Evolutionary conservation across 2,113 vertebrate species (phyloP).

Genomic region (Manacus vitellinus): DNA sequence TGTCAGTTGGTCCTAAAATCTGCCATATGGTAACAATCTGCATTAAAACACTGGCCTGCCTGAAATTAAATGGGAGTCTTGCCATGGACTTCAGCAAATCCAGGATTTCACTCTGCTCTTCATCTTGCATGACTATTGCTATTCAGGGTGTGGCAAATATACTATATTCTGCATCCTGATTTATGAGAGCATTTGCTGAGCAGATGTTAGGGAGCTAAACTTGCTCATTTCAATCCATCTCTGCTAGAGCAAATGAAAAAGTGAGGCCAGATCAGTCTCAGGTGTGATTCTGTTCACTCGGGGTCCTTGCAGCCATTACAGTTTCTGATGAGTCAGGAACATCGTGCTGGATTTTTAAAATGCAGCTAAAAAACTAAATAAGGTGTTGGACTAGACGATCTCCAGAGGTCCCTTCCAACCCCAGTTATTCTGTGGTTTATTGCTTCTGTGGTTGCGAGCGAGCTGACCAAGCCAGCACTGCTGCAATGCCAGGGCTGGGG

Average conservation of each 20-base stretch:
- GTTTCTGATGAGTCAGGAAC: background rate
- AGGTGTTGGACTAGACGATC: background rate
- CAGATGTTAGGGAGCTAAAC: slow-evolving; percentile 22
- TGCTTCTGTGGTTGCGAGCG: background rate
- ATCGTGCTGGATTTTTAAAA: background rate
- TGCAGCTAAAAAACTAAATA: background rate
- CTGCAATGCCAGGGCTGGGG: background rate
- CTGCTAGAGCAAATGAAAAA: background rate
- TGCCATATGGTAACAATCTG: slow-evolving; percentile 40
- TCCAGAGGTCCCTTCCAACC: background rate
- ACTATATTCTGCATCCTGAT: slow-evolving; percentile 21
- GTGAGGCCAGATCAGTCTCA: background rate
- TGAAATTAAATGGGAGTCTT: background rate
- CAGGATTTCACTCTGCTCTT: background rate
- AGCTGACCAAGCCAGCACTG: fast-evolving
- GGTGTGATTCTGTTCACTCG: background rate
- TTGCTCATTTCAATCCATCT: background rate
- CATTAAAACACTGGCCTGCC: background rate
- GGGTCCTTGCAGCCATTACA: background rate
- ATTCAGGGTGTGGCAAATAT: slow-evolving; percentile 31
- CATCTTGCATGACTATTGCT: slow-evolving; percentile 13
- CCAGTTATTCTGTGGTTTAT: background rate
- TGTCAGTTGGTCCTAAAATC: background rate
- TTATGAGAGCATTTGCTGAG: slow-evolving; percentile 47
- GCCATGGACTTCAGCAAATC: slow-evolving; percentile 13